Conservation (phyloP, 2,797 vertebrate species). For the Lepus oiostolus region DNA sequence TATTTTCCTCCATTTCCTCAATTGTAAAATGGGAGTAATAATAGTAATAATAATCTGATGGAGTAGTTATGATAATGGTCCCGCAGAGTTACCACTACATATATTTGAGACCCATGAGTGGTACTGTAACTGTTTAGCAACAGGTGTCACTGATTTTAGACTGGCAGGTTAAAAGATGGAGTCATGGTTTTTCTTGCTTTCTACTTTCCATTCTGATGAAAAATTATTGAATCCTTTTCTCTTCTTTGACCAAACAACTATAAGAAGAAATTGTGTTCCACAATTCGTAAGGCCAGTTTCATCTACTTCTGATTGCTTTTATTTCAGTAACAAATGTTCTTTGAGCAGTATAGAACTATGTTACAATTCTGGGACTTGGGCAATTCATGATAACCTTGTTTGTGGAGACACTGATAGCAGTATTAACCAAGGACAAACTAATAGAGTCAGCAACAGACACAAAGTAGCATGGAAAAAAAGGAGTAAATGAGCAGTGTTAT, state of each 20-base stretch:
- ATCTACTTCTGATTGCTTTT: neutral
- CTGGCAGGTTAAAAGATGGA: neutral
- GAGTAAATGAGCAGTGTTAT: neutral
- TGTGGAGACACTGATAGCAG: neutral
- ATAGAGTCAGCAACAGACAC: neutral
- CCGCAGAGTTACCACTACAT: neutral
- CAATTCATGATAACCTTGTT: neutral
- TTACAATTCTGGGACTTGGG: neutral
- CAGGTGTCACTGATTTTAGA: neutral
- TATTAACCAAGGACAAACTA: neutral
- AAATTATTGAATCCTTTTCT: slow-evolving; percentile 27
- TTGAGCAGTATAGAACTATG: neutral
- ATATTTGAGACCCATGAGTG: neutral
- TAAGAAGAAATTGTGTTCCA: neutral
- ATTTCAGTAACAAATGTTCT: neutral
- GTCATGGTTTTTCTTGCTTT: neutral
- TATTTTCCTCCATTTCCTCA: neutral
- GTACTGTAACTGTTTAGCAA: neutral
- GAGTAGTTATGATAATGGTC: neutral
- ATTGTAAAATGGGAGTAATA: neutral
- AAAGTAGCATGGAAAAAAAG: neutral
- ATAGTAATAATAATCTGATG: neutral
- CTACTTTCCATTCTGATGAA: slow-evolving; percentile 17
- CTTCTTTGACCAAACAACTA: neutral
- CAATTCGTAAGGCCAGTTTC: neutral